phyloP scores from a whole-genome alignment of 2,113 vertebrate genomes.

The Salvelinus fontinalis region DNA sequence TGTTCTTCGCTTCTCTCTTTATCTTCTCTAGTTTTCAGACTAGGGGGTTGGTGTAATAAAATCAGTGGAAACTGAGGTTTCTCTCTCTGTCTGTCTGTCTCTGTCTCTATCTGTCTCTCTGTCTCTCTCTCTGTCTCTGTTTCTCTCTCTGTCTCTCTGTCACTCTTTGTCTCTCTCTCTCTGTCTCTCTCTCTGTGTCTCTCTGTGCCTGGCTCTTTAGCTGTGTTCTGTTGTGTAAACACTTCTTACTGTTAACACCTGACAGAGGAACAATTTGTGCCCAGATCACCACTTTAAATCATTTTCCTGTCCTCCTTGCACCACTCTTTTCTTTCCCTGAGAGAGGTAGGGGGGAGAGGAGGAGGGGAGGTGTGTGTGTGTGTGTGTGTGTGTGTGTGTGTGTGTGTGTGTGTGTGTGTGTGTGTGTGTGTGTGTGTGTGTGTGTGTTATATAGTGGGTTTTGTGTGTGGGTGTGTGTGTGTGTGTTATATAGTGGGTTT shows the following conservation, averaged over 20 bases:
- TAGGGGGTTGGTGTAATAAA: too few relatives aligned
- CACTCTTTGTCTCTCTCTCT: too few relatives aligned
- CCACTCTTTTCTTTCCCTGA: constrained; percentile 29
- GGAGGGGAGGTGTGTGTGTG: constrained; percentile 24
- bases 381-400: constrained; percentile 13
- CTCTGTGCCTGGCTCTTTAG: constrained; percentile 16
- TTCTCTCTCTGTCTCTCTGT: too few relatives aligned
- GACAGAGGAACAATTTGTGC: constrained; percentile 58
- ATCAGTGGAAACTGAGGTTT: too few relatives aligned
- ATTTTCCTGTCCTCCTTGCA: constrained; percentile 39
- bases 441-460: not conserved
- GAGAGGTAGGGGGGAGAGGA: constrained; percentile 17
- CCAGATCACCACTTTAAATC: constrained; percentile 49
- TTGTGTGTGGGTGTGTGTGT: too few relatives aligned
- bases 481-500: too few relatives aligned
- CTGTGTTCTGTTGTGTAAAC: constrained; percentile 59
- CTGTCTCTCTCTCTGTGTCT: not conserved
- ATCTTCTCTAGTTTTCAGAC: too few relatives aligned
- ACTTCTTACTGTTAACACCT: constrained; percentile 56
- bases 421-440: not conserved
- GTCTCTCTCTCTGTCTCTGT: too few relatives aligned
- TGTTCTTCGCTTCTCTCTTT: too few relatives aligned
- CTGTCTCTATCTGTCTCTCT: too few relatives aligned
- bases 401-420: not conserved
- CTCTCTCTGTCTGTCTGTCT: too few relatives aligned